These are phyloP conservation scores for Druceiella hillmani DNA, from an alignment of 2,888 invertebrate genomes.

Conservation along the genomic window DNA sequence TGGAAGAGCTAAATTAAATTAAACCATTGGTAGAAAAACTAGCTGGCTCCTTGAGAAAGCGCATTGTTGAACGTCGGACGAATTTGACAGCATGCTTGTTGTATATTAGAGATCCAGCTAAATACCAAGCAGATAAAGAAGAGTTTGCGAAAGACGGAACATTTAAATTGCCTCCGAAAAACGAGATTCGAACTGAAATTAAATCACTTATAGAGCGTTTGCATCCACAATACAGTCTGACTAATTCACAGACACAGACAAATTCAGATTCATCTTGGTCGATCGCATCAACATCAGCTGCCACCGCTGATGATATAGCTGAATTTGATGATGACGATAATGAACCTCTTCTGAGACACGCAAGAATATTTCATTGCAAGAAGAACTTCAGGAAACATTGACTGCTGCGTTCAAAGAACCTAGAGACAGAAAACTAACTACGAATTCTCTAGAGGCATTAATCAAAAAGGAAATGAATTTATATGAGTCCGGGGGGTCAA, in stretches of 20 bases:
- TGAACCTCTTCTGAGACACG: slow-evolving; percentile 12
- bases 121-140: slow-evolving; percentile 16
- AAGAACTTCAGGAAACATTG: too few species aligned
- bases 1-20: slow-evolving; percentile 18
- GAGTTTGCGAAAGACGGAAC: slow-evolving; percentile 16
- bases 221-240: slow-evolving; percentile 8
- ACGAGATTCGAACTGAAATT: slow-evolving; percentile 11
- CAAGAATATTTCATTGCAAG: slow-evolving; percentile 14
- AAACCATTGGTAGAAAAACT: slow-evolving; percentile 19
- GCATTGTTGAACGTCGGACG: slow-evolving; percentile 17
- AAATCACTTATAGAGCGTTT: slow-evolving; percentile 14
- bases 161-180: slow-evolving; percentile 11
- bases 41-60: slow-evolving; percentile 15
- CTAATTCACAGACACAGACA: slow-evolving; percentile 10
- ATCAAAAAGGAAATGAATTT: too few species aligned
- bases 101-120: slow-evolving; percentile 11
- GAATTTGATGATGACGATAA: slow-evolving; percentile 12
- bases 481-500: too few species aligned
- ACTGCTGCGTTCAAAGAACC: slow-evolving; percentile 11
- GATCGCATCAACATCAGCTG: slow-evolving; percentile 12
- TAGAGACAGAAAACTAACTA: slow-evolving; percentile 9
- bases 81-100: slow-evolving; percentile 15
- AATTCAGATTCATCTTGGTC: slow-evolving; percentile 11
- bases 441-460: too few species aligned
- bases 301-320: slow-evolving; percentile 11